Conservation (phyloP, 1,140 invertebrate species). For the Pachyrhynchus sulphureomaculatus region DNA sequence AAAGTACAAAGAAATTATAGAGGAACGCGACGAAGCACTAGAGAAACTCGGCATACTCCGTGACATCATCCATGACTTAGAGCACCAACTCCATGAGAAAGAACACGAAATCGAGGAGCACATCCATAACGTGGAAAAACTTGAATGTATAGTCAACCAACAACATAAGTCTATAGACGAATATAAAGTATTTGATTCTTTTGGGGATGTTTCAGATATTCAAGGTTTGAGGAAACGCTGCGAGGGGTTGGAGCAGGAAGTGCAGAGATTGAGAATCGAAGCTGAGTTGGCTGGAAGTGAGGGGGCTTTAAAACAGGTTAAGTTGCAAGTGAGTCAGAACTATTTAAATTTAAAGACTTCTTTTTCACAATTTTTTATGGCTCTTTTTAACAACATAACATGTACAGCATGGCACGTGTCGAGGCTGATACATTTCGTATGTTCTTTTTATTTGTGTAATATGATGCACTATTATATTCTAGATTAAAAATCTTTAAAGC, state of each 20-base stretch:
- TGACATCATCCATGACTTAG: slow-evolving; percentile 74
- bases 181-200: neutral
- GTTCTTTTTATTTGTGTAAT: too few relatives aligned
- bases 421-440: too few relatives aligned
- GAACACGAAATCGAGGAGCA: slow-evolving; percentile 47
- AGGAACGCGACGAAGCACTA: slow-evolving; percentile 66
- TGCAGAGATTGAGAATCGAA: slow-evolving; percentile 58
- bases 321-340: slow-evolving; percentile 45
- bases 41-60: slow-evolving; percentile 71
- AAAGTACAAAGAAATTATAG: slow-evolving; percentile 61
- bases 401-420: too few relatives aligned
- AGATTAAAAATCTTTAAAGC: too few relatives aligned
- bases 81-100: slow-evolving; percentile 68
- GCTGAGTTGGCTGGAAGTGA: slow-evolving; percentile 58
- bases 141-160: slow-evolving; percentile 53
- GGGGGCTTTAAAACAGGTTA: slow-evolving; percentile 57
- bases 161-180: slow-evolving; percentile 51
- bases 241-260: slow-evolving; percentile 58
- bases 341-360: neutral
- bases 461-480: too few relatives aligned
- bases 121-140: slow-evolving; percentile 45
- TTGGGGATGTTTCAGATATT: slow-evolving; percentile 54
- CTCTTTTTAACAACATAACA: too few relatives aligned
- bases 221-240: slow-evolving; percentile 57
- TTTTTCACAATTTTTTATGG: too few relatives aligned